Evolutionary conservation across 2,888 invertebrate species (phyloP), one percentile per base, ranked within the genome.

Genomic region (Philopedon plagiatum): DNA sequence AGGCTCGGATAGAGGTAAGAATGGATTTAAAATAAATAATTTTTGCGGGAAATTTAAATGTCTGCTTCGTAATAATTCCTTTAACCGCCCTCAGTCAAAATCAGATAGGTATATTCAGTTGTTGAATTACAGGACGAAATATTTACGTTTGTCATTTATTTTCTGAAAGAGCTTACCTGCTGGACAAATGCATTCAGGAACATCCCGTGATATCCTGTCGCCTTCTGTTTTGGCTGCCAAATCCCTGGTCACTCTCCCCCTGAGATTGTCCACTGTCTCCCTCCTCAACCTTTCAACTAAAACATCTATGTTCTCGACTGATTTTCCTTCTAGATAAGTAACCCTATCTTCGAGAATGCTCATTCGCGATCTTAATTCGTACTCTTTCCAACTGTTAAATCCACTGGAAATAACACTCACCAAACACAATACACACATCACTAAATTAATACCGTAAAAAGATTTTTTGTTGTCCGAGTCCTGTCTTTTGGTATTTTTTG

Each of bases 141-240:
- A n/a, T n/a, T n/a, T n/a, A n/a, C n/a, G n/a, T n/a, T n/a, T n/a
- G n/a, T n/a, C n/a, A n/a, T n/a, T n/a, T n/a, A n/a, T n/a, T n/a
- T n/a, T n/a, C n/a, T 41, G 15, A 5, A 41, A 41, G 11, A 39
- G 61, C 86, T 84, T 84, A 91, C 92, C 92, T 92, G 92, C 88
- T 84, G 91, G 92, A 88, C 92, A 92, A 78, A 88, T 87, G 87
- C 92, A 93, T 85, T 91, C 91, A 13, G 89, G 87, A 58, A 88
- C 88, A 78, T 90, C 90, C 78, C 90, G 85, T 78, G 88, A 86
- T 78, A 87, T 87, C 73, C 90, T 83, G 41, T 39, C 41, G 18
- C 63, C 71, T 32, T 75, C 57, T 49, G 54, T 79, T 76, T 54
- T 76, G 75, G 76, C 77, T n/a, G 79, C 79, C 15, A 85, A 78